Conservation (phyloP, 2,888 invertebrate species). For the Andrena chrysosceles region DNA sequence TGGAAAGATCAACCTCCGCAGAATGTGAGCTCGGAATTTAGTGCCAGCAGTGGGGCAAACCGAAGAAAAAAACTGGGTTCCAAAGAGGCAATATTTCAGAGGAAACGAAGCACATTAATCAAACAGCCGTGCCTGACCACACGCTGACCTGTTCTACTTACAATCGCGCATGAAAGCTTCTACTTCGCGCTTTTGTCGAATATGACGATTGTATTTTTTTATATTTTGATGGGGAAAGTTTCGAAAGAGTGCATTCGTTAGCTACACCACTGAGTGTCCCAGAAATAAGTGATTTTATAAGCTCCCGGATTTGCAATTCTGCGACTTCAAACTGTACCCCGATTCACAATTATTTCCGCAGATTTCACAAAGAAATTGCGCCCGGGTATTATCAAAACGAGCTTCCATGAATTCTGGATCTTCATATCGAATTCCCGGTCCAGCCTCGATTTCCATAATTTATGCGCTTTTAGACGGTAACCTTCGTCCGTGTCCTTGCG, state of each 20-base stretch:
- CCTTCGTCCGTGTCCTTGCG: constrained; percentile 7
- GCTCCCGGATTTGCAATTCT: neutral
- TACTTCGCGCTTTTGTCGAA: neutral
- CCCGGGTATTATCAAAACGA: constrained; percentile 26
- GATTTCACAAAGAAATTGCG: constrained; percentile 28
- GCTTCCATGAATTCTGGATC: constrained; percentile 33
- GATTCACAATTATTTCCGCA: neutral
- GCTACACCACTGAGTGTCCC: too few species aligned
- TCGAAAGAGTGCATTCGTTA: too few species aligned
- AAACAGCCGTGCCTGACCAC: neutral
- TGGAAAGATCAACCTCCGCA: neutral
- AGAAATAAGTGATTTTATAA: neutral
- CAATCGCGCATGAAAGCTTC: neutral
- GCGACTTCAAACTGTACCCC: neutral
- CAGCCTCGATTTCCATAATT: constrained; percentile 61
- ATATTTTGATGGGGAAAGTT: neutral
- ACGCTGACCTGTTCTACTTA: neutral
- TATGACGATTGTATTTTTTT: neutral
- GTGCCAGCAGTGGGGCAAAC: too few species aligned
- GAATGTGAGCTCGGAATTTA: too few species aligned
- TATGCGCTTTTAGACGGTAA: constrained; percentile 54
- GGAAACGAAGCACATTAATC: too few species aligned
- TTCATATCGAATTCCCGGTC: constrained; percentile 57
- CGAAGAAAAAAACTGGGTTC: too few species aligned
- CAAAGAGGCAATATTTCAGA: too few species aligned